Conservation (phyloP, 2,113 vertebrate species). For the Oreotrochilus melanogaster region DNA sequence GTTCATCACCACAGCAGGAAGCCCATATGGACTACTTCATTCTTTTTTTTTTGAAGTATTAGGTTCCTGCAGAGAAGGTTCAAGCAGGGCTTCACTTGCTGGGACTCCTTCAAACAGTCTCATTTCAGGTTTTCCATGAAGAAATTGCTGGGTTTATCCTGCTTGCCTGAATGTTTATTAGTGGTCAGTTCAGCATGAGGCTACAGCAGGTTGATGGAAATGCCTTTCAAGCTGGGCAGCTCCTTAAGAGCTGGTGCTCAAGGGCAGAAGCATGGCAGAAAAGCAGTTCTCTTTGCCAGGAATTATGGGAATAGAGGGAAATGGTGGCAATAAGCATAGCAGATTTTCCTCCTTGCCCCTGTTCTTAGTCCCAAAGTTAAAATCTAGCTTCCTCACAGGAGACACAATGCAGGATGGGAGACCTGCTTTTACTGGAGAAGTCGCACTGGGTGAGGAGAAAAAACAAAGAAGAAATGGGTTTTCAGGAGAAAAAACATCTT, state of each 20-base stretch:
- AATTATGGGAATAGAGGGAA: neutral
- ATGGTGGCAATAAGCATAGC: neutral
- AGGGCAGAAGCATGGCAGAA: neutral
- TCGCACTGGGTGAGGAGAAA: neutral
- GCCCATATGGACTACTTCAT: neutral
- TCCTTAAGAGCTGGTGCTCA: neutral
- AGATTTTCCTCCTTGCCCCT: neutral
- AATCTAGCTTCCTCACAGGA: neutral
- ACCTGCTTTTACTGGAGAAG: neutral
- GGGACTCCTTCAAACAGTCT: neutral
- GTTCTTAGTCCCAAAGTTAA: neutral
- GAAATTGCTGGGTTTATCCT: neutral
- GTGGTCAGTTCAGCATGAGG: accelerated
- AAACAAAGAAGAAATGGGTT: neutral
- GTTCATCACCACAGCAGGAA: neutral
- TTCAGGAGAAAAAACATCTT: neutral
- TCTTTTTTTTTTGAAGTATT: neutral
- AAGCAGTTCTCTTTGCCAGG: neutral
- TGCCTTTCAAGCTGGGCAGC: neutral
- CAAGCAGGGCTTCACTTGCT: neutral
- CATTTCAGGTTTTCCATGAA: neutral
- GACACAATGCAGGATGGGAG: neutral
- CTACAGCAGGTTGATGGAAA: neutral
- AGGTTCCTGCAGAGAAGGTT: neutral
- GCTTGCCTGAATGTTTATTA: neutral